Evolutionary conservation across 2,797 vertebrate species (phyloP), one percentile per base, ranked within the genome.

Genomic region (Liparis tanakae): DNA sequence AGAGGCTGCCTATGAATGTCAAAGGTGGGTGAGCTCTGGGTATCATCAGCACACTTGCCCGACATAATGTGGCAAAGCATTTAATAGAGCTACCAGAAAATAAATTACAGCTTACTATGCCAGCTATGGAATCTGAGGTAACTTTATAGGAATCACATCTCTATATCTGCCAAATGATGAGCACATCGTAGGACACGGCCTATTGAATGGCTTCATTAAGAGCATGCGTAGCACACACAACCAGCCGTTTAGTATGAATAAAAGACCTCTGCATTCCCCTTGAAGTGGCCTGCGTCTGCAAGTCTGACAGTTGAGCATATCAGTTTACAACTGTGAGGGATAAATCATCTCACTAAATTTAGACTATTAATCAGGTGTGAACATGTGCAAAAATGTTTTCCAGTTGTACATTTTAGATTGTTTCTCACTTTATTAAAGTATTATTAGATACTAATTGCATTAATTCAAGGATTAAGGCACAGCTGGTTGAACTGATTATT

Each of bases 301-400:
- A 79, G 75, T 82, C 79, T 85, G 87, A 87, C 73, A 44, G 79
- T 84, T 70, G 66, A 76, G 80, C 77, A 67, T 91, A 94, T 94
- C 93, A 53, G 85, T 90, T 94, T 93, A 87, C 93, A 88, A 50
- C 86, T 68, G 78, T 80, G 89, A 90, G 70, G 79, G 82, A 89
- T 90, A 86, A 92, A 92, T 91, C 84, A 87, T 91, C 83, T 66
- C 85, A 86, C 91, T 93, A 93, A 90, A 93, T 93, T 90, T 92
- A 93, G 93, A 92, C 68, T 90, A 93, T 94, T 86, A 91, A 94
- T 94, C 86, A 90, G 82, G 43, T 67, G 76, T 76, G 69, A 85
- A 87, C 79, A 71, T 85, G 85, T 79, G 86, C 67, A 84, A 79
- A 72, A 87, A 86, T 67, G 67, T 61, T 67, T 41, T 60, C 56